These are phyloP conservation scores for Leucophenga maculata DNA, from an alignment of 2,888 invertebrate genomes.

Conservation along the genomic window DNA sequence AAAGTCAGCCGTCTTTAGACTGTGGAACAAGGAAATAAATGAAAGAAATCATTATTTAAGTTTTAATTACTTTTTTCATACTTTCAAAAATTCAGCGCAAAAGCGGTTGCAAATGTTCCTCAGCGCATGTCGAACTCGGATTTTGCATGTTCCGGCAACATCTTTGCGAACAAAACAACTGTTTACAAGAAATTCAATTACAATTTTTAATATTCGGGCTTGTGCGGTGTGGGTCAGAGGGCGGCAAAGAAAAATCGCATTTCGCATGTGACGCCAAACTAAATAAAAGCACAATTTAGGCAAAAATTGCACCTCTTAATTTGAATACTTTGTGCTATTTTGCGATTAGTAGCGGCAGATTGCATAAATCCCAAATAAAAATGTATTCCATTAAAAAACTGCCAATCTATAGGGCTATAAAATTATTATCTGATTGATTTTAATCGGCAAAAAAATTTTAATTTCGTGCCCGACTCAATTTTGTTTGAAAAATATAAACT, in stretches of 20 bases:
- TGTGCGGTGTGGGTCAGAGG: background rate
- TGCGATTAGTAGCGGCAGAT: slow-evolving; percentile 21
- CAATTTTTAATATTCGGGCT: slow-evolving; percentile 50
- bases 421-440: no score
- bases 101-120: slow-evolving; percentile 39
- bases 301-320: slow-evolving; percentile 27
- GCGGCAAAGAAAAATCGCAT: background rate
- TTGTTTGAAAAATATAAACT: no score
- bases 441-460: no score
- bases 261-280: slow-evolving; percentile 2
- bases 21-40: slow-evolving; percentile 29
- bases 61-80: slow-evolving; percentile 70
- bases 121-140: slow-evolving; percentile 15
- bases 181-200: slow-evolving; percentile 67
- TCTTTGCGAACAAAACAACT: slow-evolving; percentile 56
- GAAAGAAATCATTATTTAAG: slow-evolving; percentile 69
- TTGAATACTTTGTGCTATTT: slow-evolving; percentile 16
- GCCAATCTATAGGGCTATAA: no score
- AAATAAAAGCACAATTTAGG: background rate
- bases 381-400: background rate
- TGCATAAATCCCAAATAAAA: background rate
- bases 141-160: slow-evolving; percentile 62
- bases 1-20: slow-evolving; percentile 3
- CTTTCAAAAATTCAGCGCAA: slow-evolving; percentile 57
- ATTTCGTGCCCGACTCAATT: no score